A percentile compares a stretch with the other conserved stretches of the same genome.
Evolutionary conservation across 2,888 invertebrate genomes (phyloP).

Genomic region (Horisme vitalbata): DNA sequence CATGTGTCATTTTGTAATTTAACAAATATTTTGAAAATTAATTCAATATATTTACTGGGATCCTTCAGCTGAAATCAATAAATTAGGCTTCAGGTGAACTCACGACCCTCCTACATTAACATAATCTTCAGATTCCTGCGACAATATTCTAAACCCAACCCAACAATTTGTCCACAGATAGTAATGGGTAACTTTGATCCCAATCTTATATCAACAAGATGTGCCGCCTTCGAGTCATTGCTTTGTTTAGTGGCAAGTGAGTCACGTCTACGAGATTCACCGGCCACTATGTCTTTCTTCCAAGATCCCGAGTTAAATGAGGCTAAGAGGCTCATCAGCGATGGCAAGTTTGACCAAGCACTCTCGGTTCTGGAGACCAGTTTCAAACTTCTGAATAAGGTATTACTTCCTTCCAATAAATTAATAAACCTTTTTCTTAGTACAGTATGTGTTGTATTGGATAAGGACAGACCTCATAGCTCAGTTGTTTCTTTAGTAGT

Average conservation of each 20-base stretch:
- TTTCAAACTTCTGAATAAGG: slow-evolving; percentile 84
- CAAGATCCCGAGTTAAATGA: slow-evolving; percentile 85
- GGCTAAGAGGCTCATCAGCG: slow-evolving; percentile 83
- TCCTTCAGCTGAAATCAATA: no score
- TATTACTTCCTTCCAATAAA: slow-evolving; percentile 32
- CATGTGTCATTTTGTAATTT: no score
- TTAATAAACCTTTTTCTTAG: no score
- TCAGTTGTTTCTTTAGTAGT: no score
- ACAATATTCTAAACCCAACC: no score
- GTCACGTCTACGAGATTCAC: slow-evolving; percentile 81
- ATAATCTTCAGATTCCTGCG: no score
- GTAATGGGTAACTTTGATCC: slow-evolving; percentile 88
- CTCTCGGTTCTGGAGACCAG: slow-evolving; percentile 85
- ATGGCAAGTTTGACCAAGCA: slow-evolving; percentile 84
- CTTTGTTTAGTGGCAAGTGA: slow-evolving; percentile 81
- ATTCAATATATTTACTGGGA: no score
- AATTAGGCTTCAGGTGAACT: no score
- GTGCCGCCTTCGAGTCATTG: slow-evolving; percentile 85
- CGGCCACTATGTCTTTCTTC: slow-evolving; percentile 84
- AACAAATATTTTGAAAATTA: no score
- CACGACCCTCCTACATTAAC: no score
- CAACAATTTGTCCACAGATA: slow-evolving; percentile 78
- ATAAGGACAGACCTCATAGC: no score
- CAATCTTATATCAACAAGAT: slow-evolving; percentile 85
- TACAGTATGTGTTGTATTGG: no score